Evolutionary conservation across 2,113 vertebrate species (phyloP).

Genomic region (Prionailurus bengalensis): DNA sequence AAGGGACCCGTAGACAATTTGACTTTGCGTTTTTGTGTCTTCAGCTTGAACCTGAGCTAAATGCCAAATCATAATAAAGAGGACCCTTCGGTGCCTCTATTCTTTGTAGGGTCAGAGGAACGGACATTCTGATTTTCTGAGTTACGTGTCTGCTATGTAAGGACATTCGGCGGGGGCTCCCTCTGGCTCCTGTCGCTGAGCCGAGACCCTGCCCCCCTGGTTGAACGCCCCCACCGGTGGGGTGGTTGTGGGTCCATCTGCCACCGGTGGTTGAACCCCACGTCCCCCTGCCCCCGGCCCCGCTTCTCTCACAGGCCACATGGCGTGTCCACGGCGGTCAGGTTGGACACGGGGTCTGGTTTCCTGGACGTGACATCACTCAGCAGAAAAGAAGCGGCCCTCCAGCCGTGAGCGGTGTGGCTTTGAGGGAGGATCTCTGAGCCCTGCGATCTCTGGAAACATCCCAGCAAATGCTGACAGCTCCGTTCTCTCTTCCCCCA

Average conservation of each 20-base stretch:
- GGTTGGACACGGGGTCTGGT: not conserved
- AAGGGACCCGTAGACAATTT: not conserved
- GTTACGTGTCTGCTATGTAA: fast-evolving
- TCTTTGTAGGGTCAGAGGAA: not conserved
- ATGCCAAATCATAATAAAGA: not conserved
- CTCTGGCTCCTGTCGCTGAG: not conserved
- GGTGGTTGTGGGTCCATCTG: fast-evolving
- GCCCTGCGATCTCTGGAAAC: fast-evolving
- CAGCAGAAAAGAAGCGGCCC: not conserved
- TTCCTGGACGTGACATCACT: not conserved
- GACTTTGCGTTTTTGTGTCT: not conserved
- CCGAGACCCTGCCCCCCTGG: not conserved
- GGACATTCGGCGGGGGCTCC: not conserved
- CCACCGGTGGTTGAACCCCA: too few species aligned
- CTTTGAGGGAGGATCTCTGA: not conserved
- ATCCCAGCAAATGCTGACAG: not conserved
- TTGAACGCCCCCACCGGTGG: too few species aligned
- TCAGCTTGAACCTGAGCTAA: not conserved
- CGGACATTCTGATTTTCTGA: too few species aligned
- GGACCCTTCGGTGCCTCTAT: fast-evolving
- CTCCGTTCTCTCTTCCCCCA: not conserved
- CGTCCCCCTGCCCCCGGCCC: too few species aligned
- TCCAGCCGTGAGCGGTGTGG: fast-evolving
- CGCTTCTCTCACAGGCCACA: too few species aligned
- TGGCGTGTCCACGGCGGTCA: fast-evolving